Conservation (phyloP, 2,113 vertebrate species). For the Sphaerodactylus townsendi region DNA sequence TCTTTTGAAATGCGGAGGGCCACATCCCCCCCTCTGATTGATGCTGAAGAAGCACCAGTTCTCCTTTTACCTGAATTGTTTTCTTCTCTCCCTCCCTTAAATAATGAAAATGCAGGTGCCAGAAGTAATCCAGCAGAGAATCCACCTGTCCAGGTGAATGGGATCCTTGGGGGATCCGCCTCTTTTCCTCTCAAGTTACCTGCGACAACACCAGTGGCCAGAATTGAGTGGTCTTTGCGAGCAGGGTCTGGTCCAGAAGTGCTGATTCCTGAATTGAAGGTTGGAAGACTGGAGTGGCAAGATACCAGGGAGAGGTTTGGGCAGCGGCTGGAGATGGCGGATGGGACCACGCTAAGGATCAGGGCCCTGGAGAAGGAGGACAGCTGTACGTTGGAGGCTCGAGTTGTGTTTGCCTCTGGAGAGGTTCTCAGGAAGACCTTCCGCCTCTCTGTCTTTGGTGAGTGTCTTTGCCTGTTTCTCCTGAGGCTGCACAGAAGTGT, state of each 20-base stretch:
- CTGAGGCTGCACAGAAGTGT: too few relatives aligned
- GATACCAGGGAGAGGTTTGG: background rate
- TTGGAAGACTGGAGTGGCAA: background rate
- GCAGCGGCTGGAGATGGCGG: background rate
- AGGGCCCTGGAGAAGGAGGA: background rate
- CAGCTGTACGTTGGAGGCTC: background rate
- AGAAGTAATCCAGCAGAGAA: too few relatives aligned
- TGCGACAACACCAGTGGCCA: background rate
- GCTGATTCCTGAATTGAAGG: too few relatives aligned
- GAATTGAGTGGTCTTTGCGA: background rate
- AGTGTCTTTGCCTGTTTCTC: background rate
- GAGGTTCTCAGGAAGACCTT: background rate
- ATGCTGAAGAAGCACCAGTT: too few relatives aligned
- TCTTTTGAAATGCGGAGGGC: too few relatives aligned
- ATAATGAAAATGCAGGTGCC: too few relatives aligned
- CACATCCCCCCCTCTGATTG: too few relatives aligned
- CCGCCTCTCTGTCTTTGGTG: background rate
- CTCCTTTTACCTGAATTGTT: too few relatives aligned
- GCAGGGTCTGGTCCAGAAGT: too few relatives aligned
- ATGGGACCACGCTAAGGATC: background rate
- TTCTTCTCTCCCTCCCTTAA: too few relatives aligned
- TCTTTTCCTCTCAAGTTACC: too few relatives aligned
- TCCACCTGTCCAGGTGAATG: background rate
- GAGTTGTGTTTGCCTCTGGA: background rate
- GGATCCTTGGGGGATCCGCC: background rate